phyloP scores from a whole-genome alignment of 2,888 invertebrate species.

The Phorcus lineatus region DNA sequence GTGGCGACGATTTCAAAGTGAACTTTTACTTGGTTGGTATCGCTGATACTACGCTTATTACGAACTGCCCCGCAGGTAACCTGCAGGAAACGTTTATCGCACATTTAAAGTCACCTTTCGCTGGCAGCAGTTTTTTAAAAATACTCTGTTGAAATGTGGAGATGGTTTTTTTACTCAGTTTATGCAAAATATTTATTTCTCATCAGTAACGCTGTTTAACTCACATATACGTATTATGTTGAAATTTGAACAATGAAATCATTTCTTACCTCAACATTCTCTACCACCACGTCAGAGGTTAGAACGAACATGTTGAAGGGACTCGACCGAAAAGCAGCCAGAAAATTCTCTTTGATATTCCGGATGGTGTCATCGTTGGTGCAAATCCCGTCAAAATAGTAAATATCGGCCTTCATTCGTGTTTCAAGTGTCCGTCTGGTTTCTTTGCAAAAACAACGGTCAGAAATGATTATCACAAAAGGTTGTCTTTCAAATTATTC shows the following conservation, averaged over 20 bases:
- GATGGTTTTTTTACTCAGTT: too few species aligned
- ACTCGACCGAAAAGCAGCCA: background rate
- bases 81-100: background rate
- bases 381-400: background rate
- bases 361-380: background rate
- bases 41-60: background rate
- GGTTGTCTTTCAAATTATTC: too few species aligned
- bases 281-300: background rate
- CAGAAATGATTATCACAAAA: too few species aligned
- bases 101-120: too few species aligned
- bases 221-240: too few species aligned
- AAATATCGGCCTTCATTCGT: background rate
- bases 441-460: background rate
- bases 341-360: background rate
- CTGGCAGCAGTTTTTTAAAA: too few species aligned
- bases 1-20: background rate
- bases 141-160: too few species aligned
- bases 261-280: background rate
- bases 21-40: background rate
- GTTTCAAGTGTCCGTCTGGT: background rate
- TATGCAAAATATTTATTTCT: too few species aligned
- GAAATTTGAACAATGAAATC: too few species aligned
- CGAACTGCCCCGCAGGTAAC: background rate
- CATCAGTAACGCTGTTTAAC: too few species aligned
- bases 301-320: background rate